Conservation (phyloP, 2,888 invertebrate genomes). For the Lottia scabra region DNA sequence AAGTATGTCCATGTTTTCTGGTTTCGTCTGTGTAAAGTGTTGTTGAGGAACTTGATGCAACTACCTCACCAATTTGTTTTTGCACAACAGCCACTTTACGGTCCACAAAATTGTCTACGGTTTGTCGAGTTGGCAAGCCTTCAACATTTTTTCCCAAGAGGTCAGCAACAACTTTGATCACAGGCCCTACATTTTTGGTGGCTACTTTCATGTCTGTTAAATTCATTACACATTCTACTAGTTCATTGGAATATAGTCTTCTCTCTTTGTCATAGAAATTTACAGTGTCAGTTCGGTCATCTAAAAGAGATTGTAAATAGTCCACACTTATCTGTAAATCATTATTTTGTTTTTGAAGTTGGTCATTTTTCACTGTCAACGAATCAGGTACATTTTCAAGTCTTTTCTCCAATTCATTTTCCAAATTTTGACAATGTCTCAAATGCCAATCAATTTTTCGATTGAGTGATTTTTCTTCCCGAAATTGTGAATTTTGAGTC, state of each 20-base stretch:
- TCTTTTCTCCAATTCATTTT: background rate
- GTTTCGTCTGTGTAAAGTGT: constrained; percentile 30
- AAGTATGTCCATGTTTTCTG: constrained; percentile 19
- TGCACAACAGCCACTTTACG: background rate
- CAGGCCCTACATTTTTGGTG: constrained; percentile 8
- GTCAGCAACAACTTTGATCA: constrained; percentile 7
- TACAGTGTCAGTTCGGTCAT: background rate
- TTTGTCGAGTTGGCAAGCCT: constrained; percentile 11
- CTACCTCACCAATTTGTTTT: constrained; percentile 2
- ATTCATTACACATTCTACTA: constrained; percentile 19
- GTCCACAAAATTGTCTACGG: constrained; percentile 17
- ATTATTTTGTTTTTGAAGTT: background rate
- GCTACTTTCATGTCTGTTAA: constrained; percentile 11
- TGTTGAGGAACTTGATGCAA: constrained; percentile 8
- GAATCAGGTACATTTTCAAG: background rate
- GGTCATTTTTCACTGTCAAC: background rate
- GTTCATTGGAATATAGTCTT: background rate
- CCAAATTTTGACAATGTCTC: background rate
- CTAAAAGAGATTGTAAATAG: background rate
- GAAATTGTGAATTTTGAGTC: too few species aligned
- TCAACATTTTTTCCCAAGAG: background rate
- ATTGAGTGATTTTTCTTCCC: too few species aligned
- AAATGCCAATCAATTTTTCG: background rate
- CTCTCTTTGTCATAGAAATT: background rate
- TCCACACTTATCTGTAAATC: background rate